Evolutionary conservation across 2,888 invertebrate species (phyloP).

Genomic region (Opisthograptis luteolata): DNA sequence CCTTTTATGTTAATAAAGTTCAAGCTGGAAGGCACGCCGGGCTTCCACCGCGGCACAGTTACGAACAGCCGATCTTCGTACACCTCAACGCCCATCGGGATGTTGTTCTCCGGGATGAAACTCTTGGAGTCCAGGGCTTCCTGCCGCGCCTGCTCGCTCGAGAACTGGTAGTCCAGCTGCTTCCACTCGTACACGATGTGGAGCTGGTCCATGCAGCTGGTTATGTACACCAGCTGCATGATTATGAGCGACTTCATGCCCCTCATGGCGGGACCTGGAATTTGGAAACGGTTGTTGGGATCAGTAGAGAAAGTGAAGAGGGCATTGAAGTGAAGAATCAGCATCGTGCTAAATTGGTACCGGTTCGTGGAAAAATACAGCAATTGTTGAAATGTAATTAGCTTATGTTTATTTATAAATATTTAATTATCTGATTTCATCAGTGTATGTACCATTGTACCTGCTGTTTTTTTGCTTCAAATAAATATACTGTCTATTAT

Average conservation of each 20-base stretch:
- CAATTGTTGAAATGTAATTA: too few relatives aligned
- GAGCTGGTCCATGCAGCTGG: slow-evolving; percentile 86
- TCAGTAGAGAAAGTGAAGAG: not conserved
- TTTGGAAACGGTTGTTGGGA: not conserved
- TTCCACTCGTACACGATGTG: slow-evolving; percentile 89
- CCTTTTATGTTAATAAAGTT: slow-evolving; percentile 89
- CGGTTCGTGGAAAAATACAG: too few relatives aligned
- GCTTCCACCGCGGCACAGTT: slow-evolving; percentile 90
- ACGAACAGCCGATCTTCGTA: slow-evolving; percentile 87
- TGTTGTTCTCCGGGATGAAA: slow-evolving; percentile 88
- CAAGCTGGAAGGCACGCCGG: slow-evolving; percentile 90
- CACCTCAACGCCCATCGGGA: slow-evolving; percentile 90
- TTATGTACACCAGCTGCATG: slow-evolving; percentile 65
- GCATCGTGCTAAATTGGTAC: too few relatives aligned
- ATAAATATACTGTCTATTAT: too few relatives aligned
- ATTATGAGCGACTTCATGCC: slow-evolving; percentile 60
- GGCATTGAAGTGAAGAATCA: too few relatives aligned
- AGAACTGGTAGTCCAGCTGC: slow-evolving; percentile 88
- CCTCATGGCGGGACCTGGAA: slow-evolving; percentile 56
- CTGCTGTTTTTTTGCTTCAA: too few relatives aligned
- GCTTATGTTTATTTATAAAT: too few relatives aligned
- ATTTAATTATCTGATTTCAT: too few relatives aligned
- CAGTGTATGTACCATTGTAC: too few relatives aligned
- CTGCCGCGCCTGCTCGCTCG: slow-evolving; percentile 79
- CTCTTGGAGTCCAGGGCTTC: slow-evolving; percentile 83